Base-by-base conservation (phyloP, 2,888 invertebrate species). In the Diplolepis rosae region DNA sequence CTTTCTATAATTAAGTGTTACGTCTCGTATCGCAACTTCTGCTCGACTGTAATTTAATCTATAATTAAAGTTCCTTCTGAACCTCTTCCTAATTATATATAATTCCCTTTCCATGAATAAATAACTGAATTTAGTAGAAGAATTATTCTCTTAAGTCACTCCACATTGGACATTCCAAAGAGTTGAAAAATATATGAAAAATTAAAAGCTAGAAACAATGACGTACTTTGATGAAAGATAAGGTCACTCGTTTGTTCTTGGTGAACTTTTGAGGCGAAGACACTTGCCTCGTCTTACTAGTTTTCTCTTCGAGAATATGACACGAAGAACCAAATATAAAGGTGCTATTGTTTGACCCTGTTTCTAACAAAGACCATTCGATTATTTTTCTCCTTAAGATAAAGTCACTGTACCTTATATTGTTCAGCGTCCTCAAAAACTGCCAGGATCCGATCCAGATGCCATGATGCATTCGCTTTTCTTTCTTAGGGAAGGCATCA, bases 231-330 rank as follows among this genome's bases (percentile, higher is more conserved):
- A 54, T 54, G 65, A 54, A 66, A 74, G 82, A 82, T 82, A 82
- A 79, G 76, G 80, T 76, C 70, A 71, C 79, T 80, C 82, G 79
- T 82, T 82, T 82, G 79, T 82, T 79, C 78, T 54, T 56, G 51
- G 67, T 66, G 66, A 73, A 66, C 51, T 74, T 70, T 65, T 48
- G 45, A 50, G 13, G 61, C 52, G 56, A 27, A 61, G 61, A 39
- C 39, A 61, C 13, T 61, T 61, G 24, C 61, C 52, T 28, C n/a
- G 28, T 52, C 28, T 52, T 52, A 27, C 27, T 5, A 24, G 45
- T 48, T 66, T 22, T 9, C 15, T 32, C 32, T 22, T 11, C 35
- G 24, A 30, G 32, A 52, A 50, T 32, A 13, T 39, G 52, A 52
- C n/a, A n/a, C 48, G 30, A 61, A 32, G 69, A 18, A 22, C 45